Base-by-base conservation (phyloP, 2,888 invertebrate genomes). In the Heliconius hortense region DNA sequence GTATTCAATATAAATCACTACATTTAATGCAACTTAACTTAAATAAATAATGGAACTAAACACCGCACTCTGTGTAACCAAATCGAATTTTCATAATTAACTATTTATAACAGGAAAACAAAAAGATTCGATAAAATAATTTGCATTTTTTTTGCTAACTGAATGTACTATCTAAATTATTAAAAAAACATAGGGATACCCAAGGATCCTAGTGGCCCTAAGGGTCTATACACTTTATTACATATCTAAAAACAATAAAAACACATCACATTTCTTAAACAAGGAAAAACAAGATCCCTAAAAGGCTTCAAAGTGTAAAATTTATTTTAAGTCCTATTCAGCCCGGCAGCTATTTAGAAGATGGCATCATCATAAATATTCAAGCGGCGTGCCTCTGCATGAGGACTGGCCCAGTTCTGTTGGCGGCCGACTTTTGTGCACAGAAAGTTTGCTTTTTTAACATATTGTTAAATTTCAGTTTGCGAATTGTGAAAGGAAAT, bases 301-400 rank as follows among this genome's bases (percentile, higher is more conserved):
- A 59, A 59, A 59, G 67, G 43, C 68, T 68, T 68, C 24, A 68
- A 60, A 68, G 73, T 74, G 68, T 68, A 68, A 73, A 68, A 74
- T 74, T 68, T 68, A 68, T 68, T 74, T 68, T 68, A 53, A 72
- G 43, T 8, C 48, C 72, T 76, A 62, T 76, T 76, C 75, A 76
- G 68, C 68, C 74, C 72, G 64, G 56, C 43, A 35, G 77, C 72
- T 73, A 68, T 72, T 74, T 74, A 72, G 67, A 66, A 53, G 59
- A 69, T 68, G 74, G 60, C 31, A n/a, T 73, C 53, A 73, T 59
- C 70, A 78, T 78, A 74, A 78, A 78, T 78, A 78, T 78, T 78
- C 74, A 76, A 74, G 64, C 69, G 69, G 53, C 77, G 76, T 77
- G 77, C 71, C 59, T 53, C 43, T 71, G 77, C 77, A 77, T 77